Evolutionary conservation across 2,113 vertebrate species (phyloP), one percentile per base, ranked within the genome.

Genomic region (Rafetus swinhoei): DNA sequence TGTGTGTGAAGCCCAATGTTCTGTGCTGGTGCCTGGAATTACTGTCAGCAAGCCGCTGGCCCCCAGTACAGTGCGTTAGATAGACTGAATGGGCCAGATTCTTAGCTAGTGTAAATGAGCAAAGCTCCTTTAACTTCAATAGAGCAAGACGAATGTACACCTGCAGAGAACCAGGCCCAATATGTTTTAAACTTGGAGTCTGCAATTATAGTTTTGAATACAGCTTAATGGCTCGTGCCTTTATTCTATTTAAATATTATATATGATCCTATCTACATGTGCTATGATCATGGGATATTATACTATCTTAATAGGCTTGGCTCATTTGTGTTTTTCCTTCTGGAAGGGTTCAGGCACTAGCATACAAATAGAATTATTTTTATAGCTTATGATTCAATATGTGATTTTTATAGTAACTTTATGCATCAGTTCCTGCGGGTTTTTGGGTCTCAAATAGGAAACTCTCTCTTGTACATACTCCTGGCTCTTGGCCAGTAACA

Each of bases 301-400:
- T 0, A 39, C 52, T 32, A 59, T n/a, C 39, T 59, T 74, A 87
- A 4, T 1, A 16, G 45, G 80, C 91, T 45, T 19, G 35, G 45
- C 50, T 94, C 57, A 32, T 52, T 85, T 22, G 76, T 55, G 55
- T 45, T 90, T 91, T 65, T 54, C 85, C 7, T 25, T 50, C 12
- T 5, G 22, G 65, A n/a, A 90, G 22, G 16, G 45, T 29, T 55
- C 39, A 3, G 24, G 6, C 29, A 82, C n/a, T 69, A 86, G 76
- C 60, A 15, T 18, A 35, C 54, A 93, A 88, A 94, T 12, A 79
- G n/a, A 45, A 91, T 91, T 84, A 85, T 1, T 81, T 87, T 90
- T 54, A 90, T 85, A 91, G 50, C 62, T 90, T 39, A 81, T 74
- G 83, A 65, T 53, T 15, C 52, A 79, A 95, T 95, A 92, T 25